Conservation (phyloP, 1,140 invertebrate species). For the Hermetia illucens region DNA sequence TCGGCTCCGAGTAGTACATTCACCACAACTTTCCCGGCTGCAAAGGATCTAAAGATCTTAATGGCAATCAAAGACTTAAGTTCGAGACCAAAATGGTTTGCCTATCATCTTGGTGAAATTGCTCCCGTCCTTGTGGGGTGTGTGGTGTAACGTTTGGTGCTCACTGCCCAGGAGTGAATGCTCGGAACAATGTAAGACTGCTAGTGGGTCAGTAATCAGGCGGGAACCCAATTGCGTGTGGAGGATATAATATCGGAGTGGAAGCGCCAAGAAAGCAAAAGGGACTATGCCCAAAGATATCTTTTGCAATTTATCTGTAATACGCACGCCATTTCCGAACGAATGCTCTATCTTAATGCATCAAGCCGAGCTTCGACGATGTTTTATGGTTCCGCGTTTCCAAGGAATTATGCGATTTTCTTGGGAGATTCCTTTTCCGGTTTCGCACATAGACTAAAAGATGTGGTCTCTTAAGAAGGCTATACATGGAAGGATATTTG, state of each 20-base stretch:
- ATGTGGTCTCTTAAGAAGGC: too few relatives aligned
- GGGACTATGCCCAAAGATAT: too few relatives aligned
- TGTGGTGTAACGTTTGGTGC: too few relatives aligned
- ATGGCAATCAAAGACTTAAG: neutral
- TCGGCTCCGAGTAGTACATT: neutral
- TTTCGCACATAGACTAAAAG: too few relatives aligned
- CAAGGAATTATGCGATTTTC: neutral
- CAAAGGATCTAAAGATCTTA: neutral
- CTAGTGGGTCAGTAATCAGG: neutral
- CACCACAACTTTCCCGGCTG: too few relatives aligned
- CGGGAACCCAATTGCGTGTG: neutral
- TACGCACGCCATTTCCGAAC: neutral
- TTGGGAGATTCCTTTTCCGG: too few relatives aligned
- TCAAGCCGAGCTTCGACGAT: neutral
- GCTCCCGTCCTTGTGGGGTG: too few relatives aligned
- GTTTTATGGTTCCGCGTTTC: neutral
- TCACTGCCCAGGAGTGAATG: neutral
- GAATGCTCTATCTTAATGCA: neutral
- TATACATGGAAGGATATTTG: too few relatives aligned
- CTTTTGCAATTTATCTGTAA: slow-evolving; percentile 1
- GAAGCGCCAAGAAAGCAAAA: too few relatives aligned
- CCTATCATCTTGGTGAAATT: too few relatives aligned
- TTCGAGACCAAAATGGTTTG: neutral
- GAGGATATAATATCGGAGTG: neutral
- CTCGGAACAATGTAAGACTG: neutral